Percentiles rank a stretch among this genome's conserved stretches.
Evolutionary conservation across 2,888 invertebrate species (phyloP).

Genomic region (Merodon equestris): DNA sequence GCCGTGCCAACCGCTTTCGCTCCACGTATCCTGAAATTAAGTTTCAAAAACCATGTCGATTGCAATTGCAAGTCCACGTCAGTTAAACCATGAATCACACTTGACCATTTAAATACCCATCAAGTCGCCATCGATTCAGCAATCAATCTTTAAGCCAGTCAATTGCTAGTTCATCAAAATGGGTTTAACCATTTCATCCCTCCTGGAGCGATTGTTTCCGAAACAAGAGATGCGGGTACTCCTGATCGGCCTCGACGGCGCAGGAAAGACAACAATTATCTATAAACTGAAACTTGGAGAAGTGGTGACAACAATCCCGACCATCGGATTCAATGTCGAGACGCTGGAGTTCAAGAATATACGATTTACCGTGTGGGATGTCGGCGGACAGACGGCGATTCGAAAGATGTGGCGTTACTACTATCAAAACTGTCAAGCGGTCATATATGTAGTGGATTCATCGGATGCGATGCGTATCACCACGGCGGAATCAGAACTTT

Average conservation of each 20-base stretch:
- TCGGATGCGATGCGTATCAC: slow-evolving; percentile 71
- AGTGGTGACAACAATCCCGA: slow-evolving; percentile 73
- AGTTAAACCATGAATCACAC: slow-evolving; percentile 14
- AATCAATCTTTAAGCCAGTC: no score
- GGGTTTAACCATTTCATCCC: slow-evolving; percentile 71
- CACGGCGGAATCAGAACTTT: slow-evolving; percentile 71
- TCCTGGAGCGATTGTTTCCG: slow-evolving; percentile 71
- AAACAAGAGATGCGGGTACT: slow-evolving; percentile 72
- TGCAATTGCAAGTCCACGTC: slow-evolving; percentile 26
- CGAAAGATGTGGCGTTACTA: slow-evolving; percentile 75
- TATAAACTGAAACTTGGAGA: slow-evolving; percentile 74
- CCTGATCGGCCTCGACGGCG: slow-evolving; percentile 75
- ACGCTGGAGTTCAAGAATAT: slow-evolving; percentile 74
- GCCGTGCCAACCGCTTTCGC: slow-evolving; percentile 42
- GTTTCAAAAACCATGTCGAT: slow-evolving; percentile 13
- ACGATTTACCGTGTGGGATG: slow-evolving; percentile 74
- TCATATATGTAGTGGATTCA: slow-evolving; percentile 74
- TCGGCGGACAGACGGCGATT: slow-evolving; percentile 74
- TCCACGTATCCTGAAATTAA: slow-evolving; percentile 54
- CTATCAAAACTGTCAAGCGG: slow-evolving; percentile 71
- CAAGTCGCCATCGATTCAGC: slow-evolving; percentile 10
- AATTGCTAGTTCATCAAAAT: slow-evolving; percentile 44
- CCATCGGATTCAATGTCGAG: slow-evolving; percentile 75
- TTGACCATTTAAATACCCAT: slow-evolving; percentile 18
- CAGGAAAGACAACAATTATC: slow-evolving; percentile 75